phyloP scores from a whole-genome alignment of 92 coral and sea anemone species.

The Micromussa lordhowensis region DNA sequence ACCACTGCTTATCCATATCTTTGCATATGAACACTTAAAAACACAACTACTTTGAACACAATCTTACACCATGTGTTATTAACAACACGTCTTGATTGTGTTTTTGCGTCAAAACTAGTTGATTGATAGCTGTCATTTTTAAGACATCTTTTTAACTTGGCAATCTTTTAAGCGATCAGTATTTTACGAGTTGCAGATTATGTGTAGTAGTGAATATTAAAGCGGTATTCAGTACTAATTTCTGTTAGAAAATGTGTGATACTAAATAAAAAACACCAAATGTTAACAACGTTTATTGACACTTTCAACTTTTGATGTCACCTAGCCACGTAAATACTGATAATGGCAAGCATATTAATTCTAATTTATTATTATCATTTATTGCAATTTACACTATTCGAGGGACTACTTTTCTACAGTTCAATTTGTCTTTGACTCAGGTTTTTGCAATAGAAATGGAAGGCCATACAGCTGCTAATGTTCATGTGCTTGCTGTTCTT shows the following conservation, averaged over 20 bases:
- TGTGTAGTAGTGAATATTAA: background rate
- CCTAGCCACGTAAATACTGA: background rate
- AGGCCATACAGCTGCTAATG: background rate
- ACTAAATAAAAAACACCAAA: background rate
- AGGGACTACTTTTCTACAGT: background rate
- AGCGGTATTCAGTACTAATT: background rate
- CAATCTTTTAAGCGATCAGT: background rate
- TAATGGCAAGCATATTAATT: background rate
- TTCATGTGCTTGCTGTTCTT: background rate
- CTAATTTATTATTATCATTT: background rate
- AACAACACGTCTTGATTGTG: background rate
- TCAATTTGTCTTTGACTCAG: background rate
- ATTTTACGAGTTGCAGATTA: background rate
- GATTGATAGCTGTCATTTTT: background rate
- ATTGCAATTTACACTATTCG: background rate
- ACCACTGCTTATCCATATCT: background rate
- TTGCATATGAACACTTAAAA: background rate
- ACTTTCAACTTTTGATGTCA: background rate
- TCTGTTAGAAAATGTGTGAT: background rate
- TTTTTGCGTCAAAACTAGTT: background rate
- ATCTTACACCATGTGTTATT: background rate
- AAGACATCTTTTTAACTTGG: background rate
- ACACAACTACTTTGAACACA: background rate
- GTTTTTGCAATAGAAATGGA: background rate
- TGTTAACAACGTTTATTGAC: background rate